Evolutionary conservation across 2,888 invertebrate species (phyloP), one percentile per base, ranked within the genome.

Genomic region (Lasioglossum lativentre): DNA sequence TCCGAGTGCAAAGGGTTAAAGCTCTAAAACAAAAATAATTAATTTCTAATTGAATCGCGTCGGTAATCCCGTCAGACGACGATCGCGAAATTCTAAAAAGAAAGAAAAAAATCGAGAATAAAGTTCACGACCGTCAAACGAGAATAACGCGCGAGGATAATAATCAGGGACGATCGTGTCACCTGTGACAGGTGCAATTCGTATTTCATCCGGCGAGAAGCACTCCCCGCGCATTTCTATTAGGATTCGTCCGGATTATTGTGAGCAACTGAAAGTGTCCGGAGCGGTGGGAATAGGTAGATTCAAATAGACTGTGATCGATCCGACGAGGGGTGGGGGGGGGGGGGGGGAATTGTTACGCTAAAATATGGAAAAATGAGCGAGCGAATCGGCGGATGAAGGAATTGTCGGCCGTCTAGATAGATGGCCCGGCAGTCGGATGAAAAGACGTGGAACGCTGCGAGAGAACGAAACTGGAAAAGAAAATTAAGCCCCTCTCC

Each of bases 311-410:
- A 47, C 76, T 34, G 34, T 47, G 45, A 76, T 63, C 75, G 42
- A 75, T 76, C 63, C 16, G 66, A 30, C 30, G n/a, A 16, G 8
- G 52, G 10, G 16, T 5, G 23, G 3, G 23, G 8, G 1, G 66
- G 1, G 2, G 52, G 10, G 10, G 4, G 66, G 6, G n/a, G 30
- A 19, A 66, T 34, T 76, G 66, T 76, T 63, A 66, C 76, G 45
- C 42, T 66, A 30, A 45, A 66, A 66, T 76, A 70, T 70, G 42
- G 47, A 68, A 77, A 77, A 68, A 68, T n/a, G 63, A 66, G 45
- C 40, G 30, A 75, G 42, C 30, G 63, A 45, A 66, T 47, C 27
- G 45, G n/a, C 14, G 40, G 63, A 45, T 8, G 66, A 30, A 27
- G 63, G 30, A 47, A 76, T 47, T 76, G 34, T 76, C 47, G 66